phyloP scores from a whole-genome alignment of 2,113 vertebrate species.

The Platycercus adscitus region DNA sequence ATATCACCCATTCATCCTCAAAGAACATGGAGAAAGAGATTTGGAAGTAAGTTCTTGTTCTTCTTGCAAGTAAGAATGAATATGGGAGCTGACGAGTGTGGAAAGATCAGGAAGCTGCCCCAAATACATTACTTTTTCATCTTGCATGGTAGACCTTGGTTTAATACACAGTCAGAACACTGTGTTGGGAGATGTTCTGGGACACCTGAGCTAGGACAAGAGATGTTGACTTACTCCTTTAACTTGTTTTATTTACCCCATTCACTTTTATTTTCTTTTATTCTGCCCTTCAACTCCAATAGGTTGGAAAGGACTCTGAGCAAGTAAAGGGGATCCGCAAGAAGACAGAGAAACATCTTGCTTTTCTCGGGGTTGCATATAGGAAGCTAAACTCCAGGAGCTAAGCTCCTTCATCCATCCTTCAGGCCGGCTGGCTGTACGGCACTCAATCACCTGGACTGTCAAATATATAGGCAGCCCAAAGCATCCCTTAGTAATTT shows the following conservation, averaged over 20 bases:
- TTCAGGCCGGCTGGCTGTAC: not conserved
- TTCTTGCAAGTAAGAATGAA: not conserved
- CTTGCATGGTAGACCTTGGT: not conserved
- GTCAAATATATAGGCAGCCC: not conserved
- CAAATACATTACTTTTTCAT: not conserved
- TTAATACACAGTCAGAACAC: fast-evolving
- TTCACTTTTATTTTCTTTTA: not conserved
- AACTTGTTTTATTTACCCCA: not conserved
- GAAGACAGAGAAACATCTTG: not conserved
- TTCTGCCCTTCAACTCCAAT: not conserved
- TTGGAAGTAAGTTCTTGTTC: not conserved
- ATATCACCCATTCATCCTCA: not conserved
- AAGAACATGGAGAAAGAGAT: not conserved
- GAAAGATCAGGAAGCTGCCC: not conserved
- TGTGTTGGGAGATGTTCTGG: not conserved
- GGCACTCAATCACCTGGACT: fast-evolving
- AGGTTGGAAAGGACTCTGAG: not conserved
- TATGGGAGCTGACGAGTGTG: not conserved
- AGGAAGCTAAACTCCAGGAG: not conserved
- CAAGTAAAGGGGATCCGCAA: not conserved
- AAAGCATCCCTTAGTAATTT: not conserved
- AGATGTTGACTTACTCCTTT: not conserved
- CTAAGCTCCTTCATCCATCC: not conserved
- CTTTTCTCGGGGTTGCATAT: not conserved
- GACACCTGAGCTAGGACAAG: not conserved